Percentiles rank a stretch among this genome's conserved stretches.
Evolutionary conservation across 2,888 invertebrate genomes (phyloP).

Genomic region (Latrodectus elegans): DNA sequence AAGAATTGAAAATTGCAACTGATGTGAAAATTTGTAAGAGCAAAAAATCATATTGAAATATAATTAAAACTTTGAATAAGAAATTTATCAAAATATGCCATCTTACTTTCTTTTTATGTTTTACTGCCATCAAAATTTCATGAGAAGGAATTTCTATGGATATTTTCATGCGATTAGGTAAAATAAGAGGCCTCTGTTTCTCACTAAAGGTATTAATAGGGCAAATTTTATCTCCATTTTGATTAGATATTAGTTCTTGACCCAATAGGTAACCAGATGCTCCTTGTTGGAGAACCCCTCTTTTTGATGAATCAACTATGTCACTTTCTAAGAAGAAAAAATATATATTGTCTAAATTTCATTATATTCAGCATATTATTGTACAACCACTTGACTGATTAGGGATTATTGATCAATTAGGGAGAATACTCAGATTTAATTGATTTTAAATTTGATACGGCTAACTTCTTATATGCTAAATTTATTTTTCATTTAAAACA

Average conservation of each 20-base stretch:
- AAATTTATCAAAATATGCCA: not conserved
- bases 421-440: too few species aligned
- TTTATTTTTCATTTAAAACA: too few species aligned
- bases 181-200: constrained; percentile 72
- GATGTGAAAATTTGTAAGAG: too few species aligned
- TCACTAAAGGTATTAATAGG: constrained; percentile 11
- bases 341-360: too few species aligned
- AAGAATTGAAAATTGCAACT: too few species aligned
- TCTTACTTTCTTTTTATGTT: constrained; percentile 89
- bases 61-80: not conserved
- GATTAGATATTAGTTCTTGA: constrained; percentile 58
- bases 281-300: constrained; percentile 60
- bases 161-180: constrained; percentile 79
- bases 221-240: constrained; percentile 21
- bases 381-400: too few species aligned
- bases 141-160: constrained; percentile 83
- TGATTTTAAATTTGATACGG: too few species aligned
- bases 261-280: constrained; percentile 66
- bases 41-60: not conserved
- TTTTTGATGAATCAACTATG: constrained; percentile 47
- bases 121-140: constrained; percentile 87
- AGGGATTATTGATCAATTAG: too few species aligned
- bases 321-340: constrained; percentile 12
- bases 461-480: too few species aligned
- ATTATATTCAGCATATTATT: too few species aligned